These are phyloP conservation scores for Cnemophilus loriae DNA, from an alignment of 2,113 vertebrate genomes.

Conservation along the genomic window DNA sequence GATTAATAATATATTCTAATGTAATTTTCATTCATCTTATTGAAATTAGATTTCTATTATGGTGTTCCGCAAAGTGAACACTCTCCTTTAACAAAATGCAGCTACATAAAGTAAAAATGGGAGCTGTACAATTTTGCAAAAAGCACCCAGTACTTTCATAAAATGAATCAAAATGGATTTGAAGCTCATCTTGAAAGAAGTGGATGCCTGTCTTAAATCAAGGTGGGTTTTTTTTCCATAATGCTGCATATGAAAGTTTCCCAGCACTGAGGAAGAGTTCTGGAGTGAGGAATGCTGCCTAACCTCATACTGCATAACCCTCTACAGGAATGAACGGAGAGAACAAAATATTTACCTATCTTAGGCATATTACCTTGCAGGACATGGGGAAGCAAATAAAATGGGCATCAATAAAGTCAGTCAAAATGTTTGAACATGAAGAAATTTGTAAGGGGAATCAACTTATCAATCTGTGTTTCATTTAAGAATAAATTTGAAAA, in stretches of 20 bases:
- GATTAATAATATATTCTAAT: conserved; percentile 10
- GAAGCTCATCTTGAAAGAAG: neutral
- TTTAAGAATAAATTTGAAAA: neutral
- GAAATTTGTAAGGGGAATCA: neutral
- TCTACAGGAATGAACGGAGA: neutral
- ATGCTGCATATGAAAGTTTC: neutral
- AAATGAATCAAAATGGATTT: neutral
- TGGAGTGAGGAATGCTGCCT: neutral
- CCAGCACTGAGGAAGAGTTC: neutral
- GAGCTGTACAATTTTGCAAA: neutral
- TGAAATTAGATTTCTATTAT: conserved; percentile 11
- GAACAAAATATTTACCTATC: neutral
- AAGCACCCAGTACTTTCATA: neutral
- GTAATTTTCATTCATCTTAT: neutral
- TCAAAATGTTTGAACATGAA: neutral
- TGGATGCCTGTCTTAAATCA: neutral
- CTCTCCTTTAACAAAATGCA: neutral
- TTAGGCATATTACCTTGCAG: neutral
- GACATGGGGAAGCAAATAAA: neutral
- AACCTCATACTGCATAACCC: neutral
- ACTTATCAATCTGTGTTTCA: neutral
- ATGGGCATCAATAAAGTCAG: neutral
- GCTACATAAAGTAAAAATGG: neutral
- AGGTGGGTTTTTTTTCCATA: neutral
- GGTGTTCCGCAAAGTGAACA: neutral